Conservation (phyloP, 2,797 vertebrate genomes). For the Spinus olivaceus region DNA sequence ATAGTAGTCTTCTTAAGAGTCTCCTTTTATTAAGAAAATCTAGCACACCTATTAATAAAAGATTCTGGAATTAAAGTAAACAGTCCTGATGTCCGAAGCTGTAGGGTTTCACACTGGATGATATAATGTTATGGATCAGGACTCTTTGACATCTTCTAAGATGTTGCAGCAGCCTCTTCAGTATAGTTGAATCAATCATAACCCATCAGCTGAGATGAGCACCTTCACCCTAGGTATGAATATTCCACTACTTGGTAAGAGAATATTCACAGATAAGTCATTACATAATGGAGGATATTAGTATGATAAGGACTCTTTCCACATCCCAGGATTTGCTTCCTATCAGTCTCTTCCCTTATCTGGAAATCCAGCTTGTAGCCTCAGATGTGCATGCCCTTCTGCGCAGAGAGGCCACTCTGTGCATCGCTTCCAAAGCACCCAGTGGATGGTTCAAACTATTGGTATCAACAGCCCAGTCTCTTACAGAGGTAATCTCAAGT, state of each 20-base stretch:
- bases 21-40: not conserved
- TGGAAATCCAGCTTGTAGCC: not conserved
- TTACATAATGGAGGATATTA: not conserved
- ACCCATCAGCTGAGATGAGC: not conserved
- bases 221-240: rapidly evolving
- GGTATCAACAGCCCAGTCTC: not conserved
- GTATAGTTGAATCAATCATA: not conserved
- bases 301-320: not conserved
- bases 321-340: not conserved
- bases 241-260: not conserved
- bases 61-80: not conserved
- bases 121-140: not conserved
- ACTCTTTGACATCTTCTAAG: not conserved
- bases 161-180: not conserved
- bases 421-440: not conserved
- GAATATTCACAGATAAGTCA: not conserved
- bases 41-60: not conserved
- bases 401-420: not conserved
- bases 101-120: not conserved
- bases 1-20: not conserved
- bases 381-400: not conserved
- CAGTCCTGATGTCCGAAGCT: not conserved
- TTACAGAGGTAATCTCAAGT: not conserved
- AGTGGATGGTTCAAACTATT: not conserved
- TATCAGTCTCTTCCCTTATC: not conserved